phyloP scores from a whole-genome alignment of 23 tunicate species.

The Trididemnum clinides region DNA sequence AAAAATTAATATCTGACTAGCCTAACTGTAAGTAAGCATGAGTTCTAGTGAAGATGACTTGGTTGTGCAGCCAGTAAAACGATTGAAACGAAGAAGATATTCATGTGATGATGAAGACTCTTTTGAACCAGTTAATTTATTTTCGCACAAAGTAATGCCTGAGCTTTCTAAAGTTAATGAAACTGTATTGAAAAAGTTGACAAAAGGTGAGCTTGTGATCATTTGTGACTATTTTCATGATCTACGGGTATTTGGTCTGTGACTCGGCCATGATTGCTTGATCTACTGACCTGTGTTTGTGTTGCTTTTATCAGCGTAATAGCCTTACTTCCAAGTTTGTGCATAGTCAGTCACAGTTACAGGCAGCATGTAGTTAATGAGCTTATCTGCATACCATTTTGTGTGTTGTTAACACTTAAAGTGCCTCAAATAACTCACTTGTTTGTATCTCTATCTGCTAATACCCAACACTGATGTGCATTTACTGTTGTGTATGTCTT shows the following conservation, averaged over 20 bases:
- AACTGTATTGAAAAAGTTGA: background rate
- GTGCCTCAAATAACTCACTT: too few species aligned
- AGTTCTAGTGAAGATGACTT: constrained; percentile 59
- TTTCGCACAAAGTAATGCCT: constrained; percentile 38
- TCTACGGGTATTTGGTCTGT: background rate
- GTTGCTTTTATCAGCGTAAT: background rate
- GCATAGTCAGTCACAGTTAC: too few species aligned
- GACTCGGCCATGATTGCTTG: background rate
- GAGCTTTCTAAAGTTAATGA: background rate
- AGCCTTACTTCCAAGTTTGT: too few species aligned
- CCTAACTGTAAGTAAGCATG: too few species aligned
- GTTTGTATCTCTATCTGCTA: too few species aligned
- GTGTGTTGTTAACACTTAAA: too few species aligned
- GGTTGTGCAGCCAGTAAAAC: background rate
- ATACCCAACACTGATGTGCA: too few species aligned
- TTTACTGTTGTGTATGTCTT: too few species aligned
- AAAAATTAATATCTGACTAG: too few species aligned
- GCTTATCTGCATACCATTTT: too few species aligned
- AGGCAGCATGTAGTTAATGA: too few species aligned
- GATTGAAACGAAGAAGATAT: constrained; percentile 19
- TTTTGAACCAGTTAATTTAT: constrained; percentile 18
- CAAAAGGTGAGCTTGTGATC: background rate
- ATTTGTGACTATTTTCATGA: background rate
- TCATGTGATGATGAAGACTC: background rate
- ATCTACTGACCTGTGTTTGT: background rate